Percentiles rank a stretch among this genome's conserved stretches.
These are phyloP conservation scores for Emys orbicularis DNA, from an alignment of 2,797 vertebrate genomes.

Conservation along the genomic window DNA sequence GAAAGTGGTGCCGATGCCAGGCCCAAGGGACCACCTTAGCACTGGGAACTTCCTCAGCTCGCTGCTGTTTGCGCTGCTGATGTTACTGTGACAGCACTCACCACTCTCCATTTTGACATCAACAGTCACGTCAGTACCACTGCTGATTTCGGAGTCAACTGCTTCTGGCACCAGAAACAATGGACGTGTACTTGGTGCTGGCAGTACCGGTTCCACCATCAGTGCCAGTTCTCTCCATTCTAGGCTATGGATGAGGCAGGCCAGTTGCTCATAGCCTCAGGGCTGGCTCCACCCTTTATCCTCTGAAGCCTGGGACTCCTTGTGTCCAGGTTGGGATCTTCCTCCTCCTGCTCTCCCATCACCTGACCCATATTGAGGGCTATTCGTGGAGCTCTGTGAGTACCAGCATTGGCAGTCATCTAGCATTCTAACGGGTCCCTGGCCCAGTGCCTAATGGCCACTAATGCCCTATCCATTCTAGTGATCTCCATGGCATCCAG, in stretches of 20 bases:
- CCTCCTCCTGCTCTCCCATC: background rate
- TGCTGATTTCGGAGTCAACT: background rate
- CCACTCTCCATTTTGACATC: background rate
- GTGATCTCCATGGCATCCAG: too few relatives aligned
- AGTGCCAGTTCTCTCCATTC: background rate
- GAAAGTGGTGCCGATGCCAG: background rate
- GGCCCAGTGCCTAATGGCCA: too few relatives aligned
- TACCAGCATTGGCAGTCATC: too few relatives aligned
- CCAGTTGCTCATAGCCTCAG: background rate
- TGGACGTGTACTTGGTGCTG: too few relatives aligned
- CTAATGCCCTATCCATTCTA: too few relatives aligned
- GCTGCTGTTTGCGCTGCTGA: background rate
- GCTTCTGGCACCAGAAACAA: background rate
- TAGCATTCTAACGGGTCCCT: too few relatives aligned
- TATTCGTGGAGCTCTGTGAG: too few relatives aligned
- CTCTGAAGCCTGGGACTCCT: background rate
- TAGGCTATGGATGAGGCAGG: background rate
- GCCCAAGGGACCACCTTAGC: background rate
- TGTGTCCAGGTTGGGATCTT: background rate
- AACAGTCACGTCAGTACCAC: background rate
- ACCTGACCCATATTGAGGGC: background rate
- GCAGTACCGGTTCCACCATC: background rate
- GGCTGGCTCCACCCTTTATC: background rate
- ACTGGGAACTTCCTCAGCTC: background rate
- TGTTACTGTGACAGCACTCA: background rate